These are phyloP conservation scores for Halisarca cf. caerulea DNA, from an alignment of 37 sponge, comb jelly and placozoan genomes.

Conservation along the genomic window DNA sequence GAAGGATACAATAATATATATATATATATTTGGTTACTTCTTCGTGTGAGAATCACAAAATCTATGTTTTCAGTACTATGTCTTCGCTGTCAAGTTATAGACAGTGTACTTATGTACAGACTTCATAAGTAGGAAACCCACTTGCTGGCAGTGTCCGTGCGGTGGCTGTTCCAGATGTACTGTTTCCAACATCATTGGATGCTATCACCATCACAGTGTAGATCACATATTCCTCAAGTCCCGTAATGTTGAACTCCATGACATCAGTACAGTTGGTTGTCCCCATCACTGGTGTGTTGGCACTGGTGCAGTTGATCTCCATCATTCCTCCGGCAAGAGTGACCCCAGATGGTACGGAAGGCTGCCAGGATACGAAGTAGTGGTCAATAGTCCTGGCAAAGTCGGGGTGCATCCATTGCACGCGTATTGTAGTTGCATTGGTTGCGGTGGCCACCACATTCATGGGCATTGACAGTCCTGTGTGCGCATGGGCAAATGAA, in stretches of 20 bases:
- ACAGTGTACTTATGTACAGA: no score
- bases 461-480: no score
- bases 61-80: no score
- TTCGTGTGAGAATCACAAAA: no score
- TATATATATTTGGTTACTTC: no score
- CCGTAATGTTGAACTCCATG: conserved; percentile 20
- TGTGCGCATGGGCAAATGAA: no score
- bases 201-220: conserved; percentile 3
- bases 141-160: conserved; percentile 1
- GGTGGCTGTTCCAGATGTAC: not conserved
- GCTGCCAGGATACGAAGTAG: conserved; percentile 2
- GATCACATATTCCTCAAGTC: conserved; percentile 11
- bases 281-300: not conserved
- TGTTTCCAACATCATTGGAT: conserved; percentile 10
- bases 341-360: not conserved
- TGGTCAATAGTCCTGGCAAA: not conserved
- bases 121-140: not conserved
- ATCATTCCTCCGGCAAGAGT: not conserved
- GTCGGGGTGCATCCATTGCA: not conserved
- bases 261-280: not conserved
- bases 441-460: no score
- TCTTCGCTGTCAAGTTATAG: no score
- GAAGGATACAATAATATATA: not conserved
- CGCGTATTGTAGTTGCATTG: no score
- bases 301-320: not conserved